phyloP scores from a whole-genome alignment of 1,140 invertebrate species.

The Lepidostoma basale region DNA sequence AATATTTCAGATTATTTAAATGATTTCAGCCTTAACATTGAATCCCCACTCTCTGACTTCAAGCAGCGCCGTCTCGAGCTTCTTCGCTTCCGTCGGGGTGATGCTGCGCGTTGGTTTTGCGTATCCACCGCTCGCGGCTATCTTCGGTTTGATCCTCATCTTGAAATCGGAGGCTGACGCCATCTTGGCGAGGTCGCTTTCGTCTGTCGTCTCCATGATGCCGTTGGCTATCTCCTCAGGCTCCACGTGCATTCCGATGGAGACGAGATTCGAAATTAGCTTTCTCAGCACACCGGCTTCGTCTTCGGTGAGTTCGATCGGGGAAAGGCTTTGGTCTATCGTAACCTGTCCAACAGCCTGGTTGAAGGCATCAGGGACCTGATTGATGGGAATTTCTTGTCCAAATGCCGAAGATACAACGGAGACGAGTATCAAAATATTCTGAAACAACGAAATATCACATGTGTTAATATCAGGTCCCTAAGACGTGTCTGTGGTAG shows the following conservation, averaged over 20 bases:
- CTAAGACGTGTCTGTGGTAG: too few species aligned
- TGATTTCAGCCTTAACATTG: conserved; percentile 17
- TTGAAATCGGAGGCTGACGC: conserved; percentile 10
- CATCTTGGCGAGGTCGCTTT: conserved; percentile 2
- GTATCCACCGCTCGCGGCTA: conserved; percentile 9
- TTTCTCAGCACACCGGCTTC: neutral
- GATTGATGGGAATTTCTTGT: conserved; percentile 17
- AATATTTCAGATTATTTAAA: conserved; percentile 19
- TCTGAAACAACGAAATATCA: conserved; percentile 4
- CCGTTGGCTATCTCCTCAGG: conserved; percentile 1
- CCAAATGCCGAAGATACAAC: neutral
- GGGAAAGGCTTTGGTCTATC: conserved; percentile 16
- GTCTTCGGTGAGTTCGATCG: conserved; percentile 5
- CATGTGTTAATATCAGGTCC: too few species aligned
- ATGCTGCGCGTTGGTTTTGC: conserved; percentile 18
- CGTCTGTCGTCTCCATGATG: conserved; percentile 3
- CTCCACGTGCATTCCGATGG: conserved; percentile 25
- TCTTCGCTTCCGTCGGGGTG: conserved; percentile 2
- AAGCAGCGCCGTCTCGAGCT: conserved; percentile 8
- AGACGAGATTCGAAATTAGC: conserved; percentile 12
- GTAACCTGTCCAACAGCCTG: conserved; percentile 8
- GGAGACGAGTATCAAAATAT: neutral
- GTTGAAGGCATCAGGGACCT: conserved; percentile 17
- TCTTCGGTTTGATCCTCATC: conserved; percentile 19
- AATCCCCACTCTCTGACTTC: conserved; percentile 22